Evolutionary conservation across 2,888 invertebrate species (phyloP).

Genomic region (Drosophila anomalata): DNA sequence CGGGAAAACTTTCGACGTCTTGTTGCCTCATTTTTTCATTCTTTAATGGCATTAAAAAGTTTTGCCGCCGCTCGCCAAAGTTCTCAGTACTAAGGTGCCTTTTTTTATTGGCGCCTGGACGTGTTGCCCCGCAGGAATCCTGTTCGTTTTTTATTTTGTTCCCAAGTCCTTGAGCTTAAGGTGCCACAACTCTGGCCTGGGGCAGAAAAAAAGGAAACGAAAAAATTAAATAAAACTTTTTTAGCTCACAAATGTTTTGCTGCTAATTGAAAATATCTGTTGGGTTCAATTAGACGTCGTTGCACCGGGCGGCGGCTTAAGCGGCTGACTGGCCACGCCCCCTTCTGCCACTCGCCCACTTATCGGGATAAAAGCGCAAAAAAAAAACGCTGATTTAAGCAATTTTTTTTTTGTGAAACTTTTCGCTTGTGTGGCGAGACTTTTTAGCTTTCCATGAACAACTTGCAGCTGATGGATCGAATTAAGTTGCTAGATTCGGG

Average conservation of each 20-base stretch:
- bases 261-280: conserved; percentile 84
- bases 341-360: conserved; percentile 23
- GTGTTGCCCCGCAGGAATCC: conserved; percentile 78
- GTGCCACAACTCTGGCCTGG: conserved; percentile 61
- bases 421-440: conserved; percentile 56
- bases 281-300: conserved; percentile 82
- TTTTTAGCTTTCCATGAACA: conserved; percentile 65
- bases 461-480: conserved; percentile 43
- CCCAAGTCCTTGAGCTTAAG: conserved; percentile 64
- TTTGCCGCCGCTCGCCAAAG: conserved; percentile 59
- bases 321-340: conserved; percentile 36
- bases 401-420: conserved; percentile 52
- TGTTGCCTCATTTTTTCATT: conserved; percentile 49
- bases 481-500: conserved; percentile 11
- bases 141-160: conserved; percentile 2
- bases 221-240: conserved; percentile 72
- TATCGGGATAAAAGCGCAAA: conserved; percentile 40
- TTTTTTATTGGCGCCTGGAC: conserved; percentile 75
- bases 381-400: conserved; percentile 69
- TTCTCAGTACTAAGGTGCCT: conserved; percentile 69
- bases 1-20: conserved; percentile 49
- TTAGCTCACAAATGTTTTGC: conserved; percentile 80
- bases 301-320: conserved; percentile 62
- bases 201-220: conserved; percentile 42
- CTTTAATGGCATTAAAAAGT: conserved; percentile 82